Percentiles rank a stretch among this genome's conserved stretches.
Conservation (phyloP, 2,797 vertebrate species). For the Toxotes lorentzi region DNA sequence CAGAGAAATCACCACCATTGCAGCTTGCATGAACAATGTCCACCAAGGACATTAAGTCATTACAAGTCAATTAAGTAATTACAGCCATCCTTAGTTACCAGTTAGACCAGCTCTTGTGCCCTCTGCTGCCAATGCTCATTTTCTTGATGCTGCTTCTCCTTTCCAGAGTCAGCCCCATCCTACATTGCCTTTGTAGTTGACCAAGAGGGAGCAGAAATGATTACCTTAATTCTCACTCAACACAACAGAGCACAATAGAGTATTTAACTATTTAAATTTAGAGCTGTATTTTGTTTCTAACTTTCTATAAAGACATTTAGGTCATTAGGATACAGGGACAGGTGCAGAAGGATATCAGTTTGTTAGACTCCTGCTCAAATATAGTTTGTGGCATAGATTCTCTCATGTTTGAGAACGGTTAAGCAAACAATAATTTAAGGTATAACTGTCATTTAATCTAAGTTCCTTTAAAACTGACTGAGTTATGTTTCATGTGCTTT, state of each 20-base stretch:
- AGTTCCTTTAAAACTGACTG: neutral
- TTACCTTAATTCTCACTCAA: neutral
- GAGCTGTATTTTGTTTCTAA: neutral
- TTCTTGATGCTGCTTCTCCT: conserved; percentile 15
- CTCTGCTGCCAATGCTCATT: conserved; percentile 32
- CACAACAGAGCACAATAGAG: neutral
- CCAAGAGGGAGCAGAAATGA: neutral
- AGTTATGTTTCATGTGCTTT: neutral
- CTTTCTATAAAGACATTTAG: neutral
- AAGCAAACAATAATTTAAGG: neutral
- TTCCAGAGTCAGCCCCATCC: neutral
- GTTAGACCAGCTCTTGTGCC: conserved; percentile 24
- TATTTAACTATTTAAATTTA: neutral
- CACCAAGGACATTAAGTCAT: conserved; percentile 19
- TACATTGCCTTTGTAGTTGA: neutral
- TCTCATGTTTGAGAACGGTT: neutral
- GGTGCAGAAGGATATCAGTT: neutral
- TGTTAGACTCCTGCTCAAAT: neutral
- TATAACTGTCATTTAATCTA: neutral
- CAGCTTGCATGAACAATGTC: neutral
- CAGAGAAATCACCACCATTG: neutral
- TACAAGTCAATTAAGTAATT: conserved; percentile 38
- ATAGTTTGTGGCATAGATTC: neutral
- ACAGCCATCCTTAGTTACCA: conserved; percentile 32
- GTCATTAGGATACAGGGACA: neutral